Base-by-base conservation (phyloP, 2,888 invertebrate genomes). In the Stenodema calcarata region DNA sequence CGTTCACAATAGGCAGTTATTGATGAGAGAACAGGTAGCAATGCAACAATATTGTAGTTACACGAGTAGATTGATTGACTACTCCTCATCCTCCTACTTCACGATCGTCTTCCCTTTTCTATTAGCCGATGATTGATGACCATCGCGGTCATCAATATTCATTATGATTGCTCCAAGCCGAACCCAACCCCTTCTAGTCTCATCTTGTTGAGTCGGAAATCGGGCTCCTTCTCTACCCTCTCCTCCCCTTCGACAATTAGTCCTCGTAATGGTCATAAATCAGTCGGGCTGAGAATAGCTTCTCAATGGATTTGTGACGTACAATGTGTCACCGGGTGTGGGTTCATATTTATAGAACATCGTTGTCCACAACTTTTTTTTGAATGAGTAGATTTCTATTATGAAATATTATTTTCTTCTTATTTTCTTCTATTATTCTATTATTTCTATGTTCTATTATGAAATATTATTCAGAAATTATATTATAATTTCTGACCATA, bases 91-190 rank as follows among this genome's bases (percentile, higher is more conserved):
- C 69, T 82, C 82, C 82, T 62, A 82, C 82, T 82, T 42, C 41
- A 78, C 35, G 82, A 62, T 30, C 27, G 30, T 69, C 35, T 23
- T 75, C 44, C 47, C 18, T 84, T 84, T 84, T 73, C 73, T 82
- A 82, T 82, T 84, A 84, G 44, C 27, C 70, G 84, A 75, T 73
- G 84, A 84, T 84, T 84, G 70, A 84, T 84, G 47, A 73, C 16
- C 84, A 84, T 84, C 84, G 47, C 23, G 44, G 44, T 73, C 84
- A 84, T 84, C 84, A 84, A 84, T 84, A 84, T 84, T 84, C 70
- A 84, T 84, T 84, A 73, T 30, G 44, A 84, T 73, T 73, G 69
- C 82, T 69, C 82, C 82, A 54, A 14, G 42, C 62, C 82, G 69
- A 35, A 23, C 35, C 27, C 70, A 42, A 78, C 47, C 78, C 18